Evolutionary conservation across 2,113 vertebrate genomes (phyloP), one percentile per base, ranked within the genome.

Genomic region (Calidris pugnax): DNA sequence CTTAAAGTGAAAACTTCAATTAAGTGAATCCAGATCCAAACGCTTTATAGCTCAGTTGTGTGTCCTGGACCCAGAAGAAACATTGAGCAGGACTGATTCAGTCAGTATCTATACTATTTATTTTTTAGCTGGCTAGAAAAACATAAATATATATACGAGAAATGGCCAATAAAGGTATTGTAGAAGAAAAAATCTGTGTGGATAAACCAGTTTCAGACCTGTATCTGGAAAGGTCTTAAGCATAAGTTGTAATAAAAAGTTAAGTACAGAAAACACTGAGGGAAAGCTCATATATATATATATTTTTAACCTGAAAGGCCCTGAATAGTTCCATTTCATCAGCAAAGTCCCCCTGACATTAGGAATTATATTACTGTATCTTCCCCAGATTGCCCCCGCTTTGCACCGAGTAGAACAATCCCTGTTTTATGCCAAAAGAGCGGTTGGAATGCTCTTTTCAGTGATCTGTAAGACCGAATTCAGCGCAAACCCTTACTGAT

Each of bases 41-140:
- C 0, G 0, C 39, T 77, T 87, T 50, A 24, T 33, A 66, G 24
- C 8, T 6, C 5, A 43, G 9, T 39, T 76, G 10, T 68, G 26
- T 79, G 18, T 83, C 53, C 43, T 56, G 10, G 64, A 72, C 39
- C n/a, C 30, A 17, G 28, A 66, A 63, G 47, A 83, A 80, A 10
- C 5, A 56, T 41, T 51, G 39, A 17, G 9, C 39, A 66, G 55
- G 45, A 39, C 30, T 84, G 39, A 68, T 77, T 50, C 76, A 59
- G 20, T 60, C 50, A 1, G 4, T 73, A 41, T 47, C 10, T 51
- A 9, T 73, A 47, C 50, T 84, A 84, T 60, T 87, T 77, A 23
- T 47, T 60, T 6, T 86, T 60, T 33, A 64, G 26, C 15, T 84
- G 35, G 3, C 4, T 39, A 19, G 37, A 4, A 35, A 59, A 47